Evolutionary conservation across 2,113 vertebrate species (phyloP).

Genomic region (Prolemur simus): DNA sequence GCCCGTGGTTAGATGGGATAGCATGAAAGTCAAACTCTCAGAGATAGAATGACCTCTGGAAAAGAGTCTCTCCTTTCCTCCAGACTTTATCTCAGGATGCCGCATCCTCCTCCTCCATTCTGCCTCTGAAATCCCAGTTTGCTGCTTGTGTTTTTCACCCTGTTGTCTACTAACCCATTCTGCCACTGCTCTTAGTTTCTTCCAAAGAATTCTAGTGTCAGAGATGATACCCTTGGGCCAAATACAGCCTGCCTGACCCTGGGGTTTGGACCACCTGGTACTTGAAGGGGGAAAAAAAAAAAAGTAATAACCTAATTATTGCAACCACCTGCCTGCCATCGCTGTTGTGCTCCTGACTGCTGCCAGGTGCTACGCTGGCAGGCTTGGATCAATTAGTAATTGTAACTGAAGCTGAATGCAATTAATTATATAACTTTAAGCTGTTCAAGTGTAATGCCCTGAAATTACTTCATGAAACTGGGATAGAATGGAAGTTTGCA

Average conservation of each 20-base stretch:
- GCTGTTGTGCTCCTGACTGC: neutral
- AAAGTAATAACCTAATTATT: slow-evolving; percentile 57
- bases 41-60: neutral
- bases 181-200: neutral
- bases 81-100: neutral
- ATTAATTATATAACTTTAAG: slow-evolving; percentile 69
- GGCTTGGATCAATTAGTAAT: slow-evolving; percentile 62
- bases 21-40: neutral
- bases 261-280: slow-evolving; percentile 37
- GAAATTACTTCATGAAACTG: slow-evolving; percentile 33
- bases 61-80: neutral
- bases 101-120: accelerated
- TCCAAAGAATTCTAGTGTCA: neutral
- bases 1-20: neutral
- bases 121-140: neutral
- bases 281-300: neutral
- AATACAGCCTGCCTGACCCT: neutral
- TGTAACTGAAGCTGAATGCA: slow-evolving; percentile 44
- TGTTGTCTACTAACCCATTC: neutral
- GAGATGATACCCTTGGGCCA: neutral
- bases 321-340: slow-evolving; percentile 47
- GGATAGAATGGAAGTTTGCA: neutral
- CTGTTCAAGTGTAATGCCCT: slow-evolving; percentile 38
- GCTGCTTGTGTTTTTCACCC: neutral
- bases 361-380: slow-evolving; percentile 57